Percentiles rank a stretch among this genome's conserved stretches.
phyloP scores from a whole-genome alignment of 2,888 invertebrate genomes.

The Apoda limacodes region DNA sequence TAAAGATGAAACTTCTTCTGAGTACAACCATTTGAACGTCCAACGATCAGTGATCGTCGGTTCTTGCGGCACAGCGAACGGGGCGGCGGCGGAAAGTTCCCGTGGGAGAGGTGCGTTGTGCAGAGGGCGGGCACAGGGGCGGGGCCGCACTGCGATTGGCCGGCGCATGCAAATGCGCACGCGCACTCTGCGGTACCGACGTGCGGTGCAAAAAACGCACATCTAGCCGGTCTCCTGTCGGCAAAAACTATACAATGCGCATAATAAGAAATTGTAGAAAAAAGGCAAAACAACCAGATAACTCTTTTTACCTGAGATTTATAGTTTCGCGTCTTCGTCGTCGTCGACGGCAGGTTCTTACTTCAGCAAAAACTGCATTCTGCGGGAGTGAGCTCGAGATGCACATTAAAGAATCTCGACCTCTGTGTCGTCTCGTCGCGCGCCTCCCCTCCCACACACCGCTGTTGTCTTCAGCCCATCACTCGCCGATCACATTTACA shows the following conservation, averaged over 20 bases:
- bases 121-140: constrained; percentile 12
- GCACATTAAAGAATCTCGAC: too few species aligned
- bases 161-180: constrained; percentile 53
- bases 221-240: constrained; percentile 50
- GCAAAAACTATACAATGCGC: constrained; percentile 55
- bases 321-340: constrained; percentile 25
- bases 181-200: constrained; percentile 35
- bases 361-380: constrained; percentile 22
- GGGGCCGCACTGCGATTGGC: constrained; percentile 26
- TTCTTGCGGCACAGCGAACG: too few species aligned
- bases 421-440: constrained; percentile 27
- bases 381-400: too few species aligned
- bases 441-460: constrained; percentile 9
- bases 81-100: not conserved
- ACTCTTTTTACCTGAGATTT: constrained; percentile 57
- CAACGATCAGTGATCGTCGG: too few species aligned
- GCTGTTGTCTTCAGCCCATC: constrained; percentile 32
- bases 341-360: constrained; percentile 19
- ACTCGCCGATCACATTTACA: constrained; percentile 55
- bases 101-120: constrained; percentile 7
- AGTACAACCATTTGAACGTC: too few species aligned
- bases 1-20: too few species aligned
- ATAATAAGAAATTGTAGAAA: constrained; percentile 62
- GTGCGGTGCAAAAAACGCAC: constrained; percentile 35
- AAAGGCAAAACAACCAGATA: constrained; percentile 29